A percentile compares a stretch with the other conserved stretches of the same genome.
These are phyloP conservation scores for Spilarctia lutea DNA, from an alignment of 2,888 invertebrate genomes.

Conservation along the genomic window DNA sequence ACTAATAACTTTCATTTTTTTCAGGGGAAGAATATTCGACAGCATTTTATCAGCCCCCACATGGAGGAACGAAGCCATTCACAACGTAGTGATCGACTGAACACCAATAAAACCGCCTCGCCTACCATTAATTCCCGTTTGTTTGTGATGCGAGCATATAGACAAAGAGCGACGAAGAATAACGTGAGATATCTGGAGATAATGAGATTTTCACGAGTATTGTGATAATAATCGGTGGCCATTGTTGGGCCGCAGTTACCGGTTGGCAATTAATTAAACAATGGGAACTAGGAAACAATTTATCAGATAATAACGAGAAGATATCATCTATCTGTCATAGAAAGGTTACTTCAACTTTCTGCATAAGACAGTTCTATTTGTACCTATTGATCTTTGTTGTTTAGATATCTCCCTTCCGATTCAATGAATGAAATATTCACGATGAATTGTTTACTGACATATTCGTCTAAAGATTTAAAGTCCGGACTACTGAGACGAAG, in stretches of 20 bases:
- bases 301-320: conserved; percentile 45
- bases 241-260: conserved; percentile 61
- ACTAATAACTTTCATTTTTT: not conserved
- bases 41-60: not conserved
- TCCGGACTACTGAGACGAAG: no score
- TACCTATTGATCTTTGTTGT: conserved; percentile 7
- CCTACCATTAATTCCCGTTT: conserved; percentile 63
- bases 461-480: not conserved
- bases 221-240: conserved; percentile 67
- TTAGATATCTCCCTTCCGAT: not conserved
- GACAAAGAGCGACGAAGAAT: conserved; percentile 51
- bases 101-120: conserved; percentile 64
- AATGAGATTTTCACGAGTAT: conserved; percentile 74
- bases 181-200: conserved; percentile 65
- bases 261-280: conserved; percentile 55
- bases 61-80: conserved; percentile 3
- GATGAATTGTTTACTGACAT: not conserved
- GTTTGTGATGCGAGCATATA: conserved; percentile 62
- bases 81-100: conserved; percentile 47
- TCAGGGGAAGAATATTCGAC: not conserved
- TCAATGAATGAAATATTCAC: not conserved
- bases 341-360: conserved; percentile 22
- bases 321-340: conserved; percentile 38
- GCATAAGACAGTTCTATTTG: conserved; percentile 18
- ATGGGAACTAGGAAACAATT: conserved; percentile 47